Conservation (phyloP, 2,888 invertebrate species). For the Ornithoptera priamus region DNA sequence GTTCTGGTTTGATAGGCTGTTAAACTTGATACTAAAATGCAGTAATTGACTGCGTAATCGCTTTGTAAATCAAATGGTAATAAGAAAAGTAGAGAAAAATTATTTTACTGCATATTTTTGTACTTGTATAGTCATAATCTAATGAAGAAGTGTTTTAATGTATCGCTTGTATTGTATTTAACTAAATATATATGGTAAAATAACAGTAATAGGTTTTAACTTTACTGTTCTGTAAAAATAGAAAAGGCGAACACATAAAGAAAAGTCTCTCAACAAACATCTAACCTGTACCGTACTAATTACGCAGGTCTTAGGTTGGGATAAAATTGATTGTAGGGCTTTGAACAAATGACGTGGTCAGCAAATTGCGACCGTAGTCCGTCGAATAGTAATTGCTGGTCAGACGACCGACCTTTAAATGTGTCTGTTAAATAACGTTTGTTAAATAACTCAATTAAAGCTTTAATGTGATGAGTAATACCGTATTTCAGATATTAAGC, state of each 20-base stretch:
- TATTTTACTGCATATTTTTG: no score
- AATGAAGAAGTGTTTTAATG: no score
- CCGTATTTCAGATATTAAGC: background rate
- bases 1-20: slow-evolving; percentile 71
- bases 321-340: slow-evolving; percentile 28
- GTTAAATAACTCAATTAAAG: slow-evolving; percentile 7
- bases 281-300: slow-evolving; percentile 16
- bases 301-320: slow-evolving; percentile 23
- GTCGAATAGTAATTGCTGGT: slow-evolving; percentile 29
- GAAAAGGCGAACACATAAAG: background rate
- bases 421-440: slow-evolving; percentile 6
- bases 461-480: slow-evolving; percentile 1
- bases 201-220: no score
- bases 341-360: slow-evolving; percentile 26
- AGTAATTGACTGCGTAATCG: slow-evolving; percentile 53
- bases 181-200: no score
- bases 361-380: slow-evolving; percentile 27
- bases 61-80: slow-evolving; percentile 38
- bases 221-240: background rate
- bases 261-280: slow-evolving; percentile 2
- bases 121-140: no score
- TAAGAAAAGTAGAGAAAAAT: no score
- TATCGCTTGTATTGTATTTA: no score
- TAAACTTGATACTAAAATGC: slow-evolving; percentile 68
- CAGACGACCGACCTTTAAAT: slow-evolving; percentile 30